Evolutionary conservation across 30 jellyfish, hydroid and myxozoan species (phyloP).

Genomic region (Aurelia coerulea): DNA sequence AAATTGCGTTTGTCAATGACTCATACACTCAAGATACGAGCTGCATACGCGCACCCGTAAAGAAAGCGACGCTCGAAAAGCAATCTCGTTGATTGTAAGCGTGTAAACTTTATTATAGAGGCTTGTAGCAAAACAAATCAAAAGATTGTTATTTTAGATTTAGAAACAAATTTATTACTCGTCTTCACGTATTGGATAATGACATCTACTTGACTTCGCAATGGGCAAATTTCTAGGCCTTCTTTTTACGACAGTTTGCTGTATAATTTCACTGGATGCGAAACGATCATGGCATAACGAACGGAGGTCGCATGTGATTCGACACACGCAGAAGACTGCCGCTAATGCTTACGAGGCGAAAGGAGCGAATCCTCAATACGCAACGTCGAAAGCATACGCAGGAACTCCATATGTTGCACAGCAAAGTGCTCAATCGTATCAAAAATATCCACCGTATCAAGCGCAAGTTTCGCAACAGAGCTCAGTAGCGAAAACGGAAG

Average conservation of each 20-base stretch:
- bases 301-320: conserved; percentile 59
- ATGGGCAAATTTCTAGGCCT: conserved; percentile 49
- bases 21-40: conserved; percentile 33
- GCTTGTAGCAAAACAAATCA: conserved; percentile 37
- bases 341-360: conserved; percentile 47
- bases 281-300: conserved; percentile 63
- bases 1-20: conserved; percentile 68
- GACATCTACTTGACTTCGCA: conserved; percentile 27
- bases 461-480: conserved; percentile 66
- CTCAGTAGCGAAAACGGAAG: conserved; percentile 37
- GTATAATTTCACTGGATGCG: conserved; percentile 38
- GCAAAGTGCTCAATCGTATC: conserved; percentile 52
- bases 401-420: conserved; percentile 44
- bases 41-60: conserved; percentile 75
- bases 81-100: conserved; percentile 44
- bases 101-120: conserved; percentile 33
- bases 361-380: conserved; percentile 21
- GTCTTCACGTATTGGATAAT: conserved; percentile 14
- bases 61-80: conserved; percentile 78
- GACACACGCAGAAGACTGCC: conserved; percentile 23
- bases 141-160: not conserved
- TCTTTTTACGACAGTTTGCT: conserved; percentile 43
- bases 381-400: conserved; percentile 14
- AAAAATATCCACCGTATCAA: conserved; percentile 73
- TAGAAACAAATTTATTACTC: not conserved